phyloP scores from a whole-genome alignment of 2,797 vertebrate genomes.

The Pempheris klunzingeri region DNA sequence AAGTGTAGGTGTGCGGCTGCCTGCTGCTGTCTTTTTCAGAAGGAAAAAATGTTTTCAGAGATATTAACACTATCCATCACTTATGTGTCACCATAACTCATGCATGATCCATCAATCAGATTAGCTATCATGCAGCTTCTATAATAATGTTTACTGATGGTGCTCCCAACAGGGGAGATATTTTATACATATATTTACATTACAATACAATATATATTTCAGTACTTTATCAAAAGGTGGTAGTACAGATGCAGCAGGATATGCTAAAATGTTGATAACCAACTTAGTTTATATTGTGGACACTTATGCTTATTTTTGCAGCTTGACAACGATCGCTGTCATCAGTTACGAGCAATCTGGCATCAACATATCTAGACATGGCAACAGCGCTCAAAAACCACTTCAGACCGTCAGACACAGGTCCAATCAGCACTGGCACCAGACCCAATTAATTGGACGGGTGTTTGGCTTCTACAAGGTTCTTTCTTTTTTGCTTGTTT shows the following conservation, averaged over 20 bases:
- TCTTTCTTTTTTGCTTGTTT: conserved; percentile 25
- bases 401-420: conserved; percentile 39
- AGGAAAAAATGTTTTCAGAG: conserved; percentile 63
- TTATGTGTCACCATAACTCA: conserved; percentile 72
- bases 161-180: conserved; percentile 56
- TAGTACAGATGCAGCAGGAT: conserved; percentile 32
- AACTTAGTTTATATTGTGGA: conserved; percentile 15
- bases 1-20: conserved; percentile 49
- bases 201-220: conserved; percentile 37
- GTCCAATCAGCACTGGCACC: conserved; percentile 43
- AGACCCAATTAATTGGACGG: conserved; percentile 50
- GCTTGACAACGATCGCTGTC: conserved; percentile 6
- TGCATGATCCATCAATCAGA: conserved; percentile 75
- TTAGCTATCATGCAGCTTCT: conserved; percentile 65
- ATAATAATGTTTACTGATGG: conserved; percentile 76
- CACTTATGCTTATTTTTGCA: not conserved
- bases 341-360: conserved; percentile 33
- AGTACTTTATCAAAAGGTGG: conserved; percentile 63
- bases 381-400: conserved; percentile 9
- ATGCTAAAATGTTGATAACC: not conserved
- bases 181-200: no score
- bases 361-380: conserved; percentile 7
- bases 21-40: conserved; percentile 57
- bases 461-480: conserved; percentile 46
- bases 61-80: conserved; percentile 83